Percentiles rank a stretch among this genome's conserved stretches.
These are phyloP conservation scores for Cetonia aurata DNA, from an alignment of 2,888 invertebrate genomes.

Conservation along the genomic window DNA sequence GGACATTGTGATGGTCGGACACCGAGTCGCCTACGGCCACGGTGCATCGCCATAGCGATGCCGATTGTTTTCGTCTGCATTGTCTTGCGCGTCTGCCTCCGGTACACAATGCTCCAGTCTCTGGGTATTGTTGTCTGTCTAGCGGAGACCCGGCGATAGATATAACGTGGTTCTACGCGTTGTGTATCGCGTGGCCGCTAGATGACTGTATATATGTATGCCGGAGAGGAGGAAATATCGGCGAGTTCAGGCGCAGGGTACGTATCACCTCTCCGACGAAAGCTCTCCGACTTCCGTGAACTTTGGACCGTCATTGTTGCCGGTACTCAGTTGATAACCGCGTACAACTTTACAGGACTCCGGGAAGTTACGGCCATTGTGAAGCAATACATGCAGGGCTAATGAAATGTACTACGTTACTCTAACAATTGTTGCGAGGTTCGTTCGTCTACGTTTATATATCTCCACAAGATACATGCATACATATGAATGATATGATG, in stretches of 20 bases:
- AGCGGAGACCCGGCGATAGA: slow-evolving; percentile 47
- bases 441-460: slow-evolving; percentile 13
- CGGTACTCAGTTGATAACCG: slow-evolving; percentile 42
- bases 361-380: slow-evolving; percentile 42
- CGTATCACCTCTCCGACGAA: slow-evolving; percentile 53
- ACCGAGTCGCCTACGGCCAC: slow-evolving; percentile 54
- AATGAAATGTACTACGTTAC: slow-evolving; percentile 35
- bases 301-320: slow-evolving; percentile 53
- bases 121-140: slow-evolving; percentile 51
- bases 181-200: slow-evolving; percentile 3
- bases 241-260: slow-evolving; percentile 50
- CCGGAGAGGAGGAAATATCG: slow-evolving; percentile 48
- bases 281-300: slow-evolving; percentile 53
- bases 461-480: too few species aligned
- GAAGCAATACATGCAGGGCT: slow-evolving; percentile 39
- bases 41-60: slow-evolving; percentile 56
- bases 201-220: background rate
- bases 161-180: slow-evolving; percentile 13
- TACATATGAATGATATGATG: too few species aligned
- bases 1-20: slow-evolving; percentile 49
- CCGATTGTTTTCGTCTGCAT: slow-evolving; percentile 56
- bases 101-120: slow-evolving; percentile 53
- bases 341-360: slow-evolving; percentile 38
- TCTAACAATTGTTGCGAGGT: slow-evolving; percentile 23
- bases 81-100: slow-evolving; percentile 51